Evolutionary conservation across 2,888 invertebrate genomes (phyloP), one percentile per base, ranked within the genome.

Genomic region (Pimpla rufipes): DNA sequence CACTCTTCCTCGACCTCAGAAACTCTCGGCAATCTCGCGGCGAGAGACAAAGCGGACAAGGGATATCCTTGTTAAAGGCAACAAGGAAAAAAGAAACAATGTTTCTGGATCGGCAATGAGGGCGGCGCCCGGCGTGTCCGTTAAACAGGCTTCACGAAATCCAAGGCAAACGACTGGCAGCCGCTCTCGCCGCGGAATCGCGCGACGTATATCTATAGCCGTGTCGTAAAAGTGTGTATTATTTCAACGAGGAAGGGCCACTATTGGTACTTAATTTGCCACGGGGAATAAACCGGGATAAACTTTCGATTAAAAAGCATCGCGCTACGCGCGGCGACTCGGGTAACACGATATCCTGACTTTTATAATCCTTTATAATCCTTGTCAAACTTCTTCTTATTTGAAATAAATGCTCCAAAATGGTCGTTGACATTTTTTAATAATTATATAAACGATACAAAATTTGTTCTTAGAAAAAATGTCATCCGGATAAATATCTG

Each of bases 111-210:
- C 37, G 77, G 68, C 62, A 70, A 57, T 5, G 78, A 70, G 74
- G 70, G 75, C 71, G 66, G 81, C 42, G 42, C 47, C 18, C 76
- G 45, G 73, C 68, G 73, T 70, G 45, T 59, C 45, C 45, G 47
- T 52, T 74, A n/a, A 47, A 74, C 59, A 47, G 47, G 47, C 62
- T 78, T 64, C 70, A 70, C 70, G 68, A 78, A 42, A 81, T 78
- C 50, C 84, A 81, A 84, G 84, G 80, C 59, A 35, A 78, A 59
- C 80, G 68, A 81, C 78, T 81, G 64, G 35, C 47, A 64, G 66
- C 70, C 42, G 50, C 40, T 64, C 78, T 59, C 50, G 66, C 64
- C 23, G 47, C 64, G 21, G 70, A 66, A 70, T 57, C 78, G 71
- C 68, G 64, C 42, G 13, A n/a, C 10, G 66, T 68, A 64, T 29